Conservation (phyloP, 2,888 invertebrate species). For the Drosophila barbarae region DNA sequence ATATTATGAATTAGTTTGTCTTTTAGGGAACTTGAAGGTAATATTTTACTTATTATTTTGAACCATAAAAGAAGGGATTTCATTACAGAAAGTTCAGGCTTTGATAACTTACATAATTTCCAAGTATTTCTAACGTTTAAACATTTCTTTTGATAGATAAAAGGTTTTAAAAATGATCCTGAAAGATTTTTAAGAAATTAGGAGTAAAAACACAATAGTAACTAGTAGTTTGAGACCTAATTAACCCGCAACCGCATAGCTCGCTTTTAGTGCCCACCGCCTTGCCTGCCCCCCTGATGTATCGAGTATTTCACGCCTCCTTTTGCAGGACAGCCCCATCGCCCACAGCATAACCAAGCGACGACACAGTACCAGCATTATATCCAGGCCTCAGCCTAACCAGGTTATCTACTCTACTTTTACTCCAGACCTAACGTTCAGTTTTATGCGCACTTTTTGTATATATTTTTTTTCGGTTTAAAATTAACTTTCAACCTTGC, state of each 20-base stretch:
- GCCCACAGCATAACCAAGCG: constrained; percentile 85
- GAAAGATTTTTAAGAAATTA: not conserved
- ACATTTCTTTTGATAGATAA: not conserved
- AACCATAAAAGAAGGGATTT: not conserved
- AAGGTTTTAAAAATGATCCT: not conserved
- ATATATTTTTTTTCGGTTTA: constrained; percentile 6
- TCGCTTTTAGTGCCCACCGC: constrained; percentile 46
- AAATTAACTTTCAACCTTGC: constrained; percentile 14
- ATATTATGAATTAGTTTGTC: not conserved
- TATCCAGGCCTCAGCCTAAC: constrained; percentile 80
- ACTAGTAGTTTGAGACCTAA: not conserved
- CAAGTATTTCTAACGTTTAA: not conserved
- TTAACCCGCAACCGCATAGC: constrained; percentile 23
- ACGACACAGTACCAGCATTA: constrained; percentile 85
- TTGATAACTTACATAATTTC: too few relatives aligned
- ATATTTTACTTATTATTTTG: not conserved
- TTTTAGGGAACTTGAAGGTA: not conserved
- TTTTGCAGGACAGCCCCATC: constrained; percentile 82
- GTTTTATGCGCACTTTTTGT: constrained; percentile 34
- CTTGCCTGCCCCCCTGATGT: constrained; percentile 50
- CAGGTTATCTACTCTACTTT: constrained; percentile 77
- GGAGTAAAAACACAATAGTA: not conserved
- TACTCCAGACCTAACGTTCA: constrained; percentile 16
- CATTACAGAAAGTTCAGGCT: not conserved
- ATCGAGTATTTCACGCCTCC: constrained; percentile 48